Evolutionary conservation across 2,797 vertebrate genomes (phyloP), one percentile per base, ranked within the genome.

Genomic region (Phataginus tetradactyla): DNA sequence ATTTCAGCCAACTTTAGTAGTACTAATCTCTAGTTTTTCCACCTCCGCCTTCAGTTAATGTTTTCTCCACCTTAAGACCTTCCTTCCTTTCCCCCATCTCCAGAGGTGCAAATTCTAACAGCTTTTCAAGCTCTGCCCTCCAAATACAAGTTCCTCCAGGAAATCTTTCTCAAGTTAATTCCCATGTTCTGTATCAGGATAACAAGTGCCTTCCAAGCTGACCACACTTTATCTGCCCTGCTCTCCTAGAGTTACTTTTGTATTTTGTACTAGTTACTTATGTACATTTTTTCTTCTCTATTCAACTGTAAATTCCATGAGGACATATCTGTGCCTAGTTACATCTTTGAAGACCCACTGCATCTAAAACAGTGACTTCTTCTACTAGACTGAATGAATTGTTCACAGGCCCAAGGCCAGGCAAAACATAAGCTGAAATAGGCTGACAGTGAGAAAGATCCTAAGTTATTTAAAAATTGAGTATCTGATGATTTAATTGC

Each of bases 401-500:
- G 27, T 64, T 81, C 51, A 86, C 6, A 80, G 69, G 42, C 39
- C 39, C 74, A 83, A 80, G 37, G 68, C 29, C 37, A 93, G 68
- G 86, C 83, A 39, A 57, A 89, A 79, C 1, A 5, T 49, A 94
- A 84, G 51, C 9, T 25, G 39, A 66, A 90, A 51, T 23, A 27
- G 49, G 45, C 20, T 45, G 11, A 32, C 27, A 20, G 27, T 77
- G 69, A 42, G 27, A 84, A 87, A 68, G 34, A 87, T 34, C 9
- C 32, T 39, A 96, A 57, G 27, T 77, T 93, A 74, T 45, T 4
- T 6, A 66, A 61, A 87, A 79, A 95, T 1, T 25, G 66, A 61
- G 10, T 91, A 84, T 69, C 37, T 84, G 42, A 91, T 79, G 80
- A 89, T 66, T 91, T 75, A 96, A 66, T 10, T 78, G 39, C 63